phyloP scores from a whole-genome alignment of 2,888 invertebrate species.

The Limnephilus lunatus region DNA sequence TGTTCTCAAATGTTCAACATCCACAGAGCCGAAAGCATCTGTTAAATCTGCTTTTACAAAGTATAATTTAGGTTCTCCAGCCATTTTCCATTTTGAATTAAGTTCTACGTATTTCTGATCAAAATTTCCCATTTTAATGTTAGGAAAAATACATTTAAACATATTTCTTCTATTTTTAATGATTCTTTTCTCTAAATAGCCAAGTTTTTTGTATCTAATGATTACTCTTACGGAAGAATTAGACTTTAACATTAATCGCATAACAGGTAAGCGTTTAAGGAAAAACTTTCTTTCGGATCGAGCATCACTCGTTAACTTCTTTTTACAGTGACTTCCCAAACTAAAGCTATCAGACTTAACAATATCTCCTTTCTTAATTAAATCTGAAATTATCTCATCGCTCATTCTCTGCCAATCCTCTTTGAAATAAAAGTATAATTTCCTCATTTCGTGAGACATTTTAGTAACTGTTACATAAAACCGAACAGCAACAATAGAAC shows the following conservation, averaged over 20 bases:
- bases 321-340: slow-evolving; percentile 71
- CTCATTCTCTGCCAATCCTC: slow-evolving; percentile 75
- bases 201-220: slow-evolving; percentile 61
- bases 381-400: slow-evolving; percentile 71
- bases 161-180: slow-evolving; percentile 54
- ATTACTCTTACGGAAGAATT: slow-evolving; percentile 59
- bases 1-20: slow-evolving; percentile 71
- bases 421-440: slow-evolving; percentile 74
- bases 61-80: slow-evolving; percentile 72
- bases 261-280: slow-evolving; percentile 69
- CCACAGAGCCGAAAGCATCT: slow-evolving; percentile 76
- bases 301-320: slow-evolving; percentile 59
- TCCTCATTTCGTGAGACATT: slow-evolving; percentile 73
- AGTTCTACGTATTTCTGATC: slow-evolving; percentile 66
- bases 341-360: slow-evolving; percentile 70
- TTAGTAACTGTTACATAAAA: slow-evolving; percentile 75
- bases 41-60: slow-evolving; percentile 75
- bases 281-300: slow-evolving; percentile 69
- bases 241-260: slow-evolving; percentile 62
- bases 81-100: slow-evolving; percentile 70
- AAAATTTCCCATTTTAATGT: slow-evolving; percentile 37
- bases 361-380: slow-evolving; percentile 71
- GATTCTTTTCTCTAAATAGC: slow-evolving; percentile 49
- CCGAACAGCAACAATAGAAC: slow-evolving; percentile 72
- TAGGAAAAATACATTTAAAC: slow-evolving; percentile 58